Base-by-base conservation (phyloP, 2,797 vertebrate genomes). In the Chaetodon trifasciatus region DNA sequence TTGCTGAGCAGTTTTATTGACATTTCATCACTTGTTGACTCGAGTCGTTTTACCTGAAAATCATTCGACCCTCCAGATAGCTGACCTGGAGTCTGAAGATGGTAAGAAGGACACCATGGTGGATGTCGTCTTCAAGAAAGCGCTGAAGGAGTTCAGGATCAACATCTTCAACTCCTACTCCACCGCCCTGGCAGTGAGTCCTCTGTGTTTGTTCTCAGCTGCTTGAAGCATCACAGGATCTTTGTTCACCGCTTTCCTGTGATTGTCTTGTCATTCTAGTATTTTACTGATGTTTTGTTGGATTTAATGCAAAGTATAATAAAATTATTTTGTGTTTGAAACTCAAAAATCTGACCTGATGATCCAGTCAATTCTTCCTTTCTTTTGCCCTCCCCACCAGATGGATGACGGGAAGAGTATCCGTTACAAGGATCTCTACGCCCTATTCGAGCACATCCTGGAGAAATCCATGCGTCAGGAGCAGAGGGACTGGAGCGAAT, bases 101-200 rank as follows among this genome's bases (percentile, higher is more conserved):
- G 95, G 97, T 74, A 98, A 98, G 93, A 98, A 98, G 84, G 97
- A 99, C 94, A 98, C 97, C 0, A 92, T 98, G 79, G 97, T 99
- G 85, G 98, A 99, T 50, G 97, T 98, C 0, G 97, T 99, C 71
- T 99, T 99, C 91, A 99, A 99, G 94, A 98, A 98, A 88, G 97
- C 98, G 0, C 90, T 99, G 83, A 98, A 97, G 90, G 98, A 99
- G 92, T 99, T 99, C 93, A 96, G 98, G 44, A 97, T 98, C 80
- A 98, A 99, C 91, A 98, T 99, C 92, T 98, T 99, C 92, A 98
- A 97, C 92, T 98, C 97, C 21, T 99, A 99, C 88, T 99, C 98
- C 74, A 98, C 97, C 0, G 97, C 97, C 0, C 86, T 99, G 89
- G 96, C 97, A 0, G 98, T 99, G 87, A 96, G 97, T 95, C 76